These are phyloP conservation scores for Ryuthela nishihirai DNA, from an alignment of 2,888 invertebrate genomes.

Conservation along the genomic window DNA sequence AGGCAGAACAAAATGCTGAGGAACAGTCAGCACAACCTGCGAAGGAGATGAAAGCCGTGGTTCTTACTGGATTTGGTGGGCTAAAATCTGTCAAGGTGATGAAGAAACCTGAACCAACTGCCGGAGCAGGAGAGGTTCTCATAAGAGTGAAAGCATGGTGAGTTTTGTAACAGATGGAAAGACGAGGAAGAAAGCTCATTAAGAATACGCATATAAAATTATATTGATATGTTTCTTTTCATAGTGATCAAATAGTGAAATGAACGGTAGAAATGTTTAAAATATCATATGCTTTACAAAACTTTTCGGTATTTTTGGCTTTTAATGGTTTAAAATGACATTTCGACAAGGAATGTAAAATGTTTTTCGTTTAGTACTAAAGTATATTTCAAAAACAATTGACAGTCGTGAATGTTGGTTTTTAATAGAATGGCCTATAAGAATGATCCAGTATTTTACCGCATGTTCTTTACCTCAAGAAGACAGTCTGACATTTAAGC, in stretches of 20 bases:
- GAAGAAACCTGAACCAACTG: constrained; percentile 70
- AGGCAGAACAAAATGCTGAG: constrained; percentile 13
- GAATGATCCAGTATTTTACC: too few species aligned
- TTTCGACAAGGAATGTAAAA: too few species aligned
- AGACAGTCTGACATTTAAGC: too few species aligned
- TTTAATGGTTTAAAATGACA: neutral
- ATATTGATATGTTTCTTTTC: neutral
- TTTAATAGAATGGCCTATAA: too few species aligned
- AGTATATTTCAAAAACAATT: too few species aligned
- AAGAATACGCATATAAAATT: too few species aligned
- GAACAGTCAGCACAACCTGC: constrained; percentile 3
- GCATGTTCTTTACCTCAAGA: too few species aligned
- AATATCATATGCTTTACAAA: neutral
- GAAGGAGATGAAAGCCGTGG: constrained; percentile 80
- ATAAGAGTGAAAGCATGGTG: constrained; percentile 82
- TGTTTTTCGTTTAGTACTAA: too few species aligned
- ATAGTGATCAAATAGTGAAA: neutral
- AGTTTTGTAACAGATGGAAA: constrained; percentile 52
- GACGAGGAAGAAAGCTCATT: neutral
- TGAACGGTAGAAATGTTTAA: neutral
- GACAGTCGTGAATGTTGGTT: too few species aligned
- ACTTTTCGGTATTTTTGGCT: neutral
- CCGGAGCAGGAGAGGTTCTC: constrained; percentile 60
- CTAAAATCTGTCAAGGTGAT: constrained; percentile 77
- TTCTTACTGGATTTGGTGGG: constrained; percentile 79